Conservation (phyloP, 2,113 vertebrate genomes). For the Centropristis striata region DNA sequence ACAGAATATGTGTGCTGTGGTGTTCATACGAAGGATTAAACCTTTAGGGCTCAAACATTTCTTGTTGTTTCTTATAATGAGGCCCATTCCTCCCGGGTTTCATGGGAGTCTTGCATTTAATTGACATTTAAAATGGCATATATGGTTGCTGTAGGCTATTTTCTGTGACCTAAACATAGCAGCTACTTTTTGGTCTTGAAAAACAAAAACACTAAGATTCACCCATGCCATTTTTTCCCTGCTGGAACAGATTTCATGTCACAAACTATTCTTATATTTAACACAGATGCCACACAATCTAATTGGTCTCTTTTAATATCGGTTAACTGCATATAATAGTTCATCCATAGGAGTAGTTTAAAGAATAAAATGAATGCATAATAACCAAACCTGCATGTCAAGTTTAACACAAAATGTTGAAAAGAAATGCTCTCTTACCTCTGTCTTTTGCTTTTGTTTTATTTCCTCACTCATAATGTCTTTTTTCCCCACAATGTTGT, state of each 20-base stretch:
- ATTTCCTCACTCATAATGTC: neutral
- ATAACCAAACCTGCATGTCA: neutral
- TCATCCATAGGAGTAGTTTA: neutral
- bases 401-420: neutral
- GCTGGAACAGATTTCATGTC: neutral
- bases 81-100: constrained; percentile 10
- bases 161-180: constrained; percentile 29
- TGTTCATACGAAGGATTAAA: constrained; percentile 12
- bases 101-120: constrained; percentile 36
- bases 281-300: no score
- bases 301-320: no score
- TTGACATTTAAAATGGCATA: constrained; percentile 63
- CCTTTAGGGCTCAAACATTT: neutral
- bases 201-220: constrained; percentile 4
- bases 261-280: no score
- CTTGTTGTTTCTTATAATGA: constrained; percentile 29
- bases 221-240: neutral
- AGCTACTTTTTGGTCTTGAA: constrained; percentile 14
- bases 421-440: neutral
- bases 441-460: constrained; percentile 2
- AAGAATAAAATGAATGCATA: neutral
- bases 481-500: neutral
- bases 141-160: constrained; percentile 30
- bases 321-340: no score
- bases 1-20: neutral